Base-by-base conservation (phyloP, 1,140 invertebrate genomes). In the Drosophila auraria region DNA sequence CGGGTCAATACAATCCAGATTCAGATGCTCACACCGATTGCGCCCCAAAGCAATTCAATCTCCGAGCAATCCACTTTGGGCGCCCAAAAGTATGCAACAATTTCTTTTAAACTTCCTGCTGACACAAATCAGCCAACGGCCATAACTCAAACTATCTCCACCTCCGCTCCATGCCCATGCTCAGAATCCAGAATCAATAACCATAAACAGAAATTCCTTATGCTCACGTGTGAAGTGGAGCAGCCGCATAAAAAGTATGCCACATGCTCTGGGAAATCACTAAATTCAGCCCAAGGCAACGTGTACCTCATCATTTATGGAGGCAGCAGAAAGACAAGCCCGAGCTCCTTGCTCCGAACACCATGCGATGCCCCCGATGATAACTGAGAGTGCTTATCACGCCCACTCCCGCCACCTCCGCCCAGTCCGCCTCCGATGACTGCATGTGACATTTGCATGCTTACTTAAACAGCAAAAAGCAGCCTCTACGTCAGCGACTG, bases 381-480 rank as follows among this genome's bases (percentile, higher is more conserved):
- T 89, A 89, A 80, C 86, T 75, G 75, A 86, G 86, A 91, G 79
- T 90, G 87, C 87, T 89, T 89, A 89, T 89, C 82, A 80, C 63
- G 71, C 49, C 63, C 58, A 57, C 66, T 68, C 25, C 42, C 27
- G 14, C 6, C 40, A 25, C 14, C 27, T 17, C 47, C 15, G 27
- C 25, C 36, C 20, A 11, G 33, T 42, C 38, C 49, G 49, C 25
- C 49, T 44, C 40, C 51, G 61, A 27, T 58, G 42, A 66, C 77
- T 89, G 82, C 87, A 90, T 82, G 86, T 90, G 86, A 90, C 86
- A 90, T 90, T 90, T 91, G 86, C 86, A 90, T 90, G 86, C 86
- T 91, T 90, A 84, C 82, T 90, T 91, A 91, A 90, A 91, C 86
- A 86, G 86, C 79, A 89, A 83, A 87, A 84, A 84, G 82, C 78